Base-by-base conservation (phyloP, 1,140 invertebrate genomes). In the Meloidogyne chitwoodi region DNA sequence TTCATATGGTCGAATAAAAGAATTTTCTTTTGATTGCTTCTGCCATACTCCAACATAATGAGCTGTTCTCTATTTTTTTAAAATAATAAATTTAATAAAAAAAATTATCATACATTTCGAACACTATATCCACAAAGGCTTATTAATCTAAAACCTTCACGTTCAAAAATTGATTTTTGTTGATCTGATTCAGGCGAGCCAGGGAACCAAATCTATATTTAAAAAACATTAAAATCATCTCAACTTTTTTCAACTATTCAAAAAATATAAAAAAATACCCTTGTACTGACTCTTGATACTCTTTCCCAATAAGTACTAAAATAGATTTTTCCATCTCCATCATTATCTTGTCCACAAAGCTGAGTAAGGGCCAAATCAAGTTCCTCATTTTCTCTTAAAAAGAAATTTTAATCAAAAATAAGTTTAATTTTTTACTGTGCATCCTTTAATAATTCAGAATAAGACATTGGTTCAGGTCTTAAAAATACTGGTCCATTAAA, bases 251-350 rank as follows among this genome's bases (percentile, higher is more conserved):
- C 5, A n/a, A 19, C 5, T 75, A 12, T 67, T 27, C 24, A 19
- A 16, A 70, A n/a, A n/a, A n/a, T n/a, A n/a, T n/a, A n/a, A n/a
- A n/a, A 27, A 68, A 70, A 68, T 62, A 85, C 84, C 65, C 83
- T 74, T 68, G 75, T 81, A 63, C 38, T 77, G 5, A 78, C 84
- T 14, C 81, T 80, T 3, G 84, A 84, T 12, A 87, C 73, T 38
- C 75, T 68, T 67, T 86, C 84, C 85, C 85, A 86, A 68, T 86
- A 86, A 14, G 85, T 87, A 14, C 77, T 76, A 68, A 87, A 86
- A 10, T 77, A 77, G 0, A 86, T 81, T 74, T 83, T 74, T 48
- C 84, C 84, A 14, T 81, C 56, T 24, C 77, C 77, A 38, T 80
- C 29, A 31, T 73, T 75, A 74, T 86, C 85, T 56, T 87, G 85